Evolutionary conservation across 2,797 vertebrate genomes (phyloP).

Genomic region (Chloroceryle inda): DNA sequence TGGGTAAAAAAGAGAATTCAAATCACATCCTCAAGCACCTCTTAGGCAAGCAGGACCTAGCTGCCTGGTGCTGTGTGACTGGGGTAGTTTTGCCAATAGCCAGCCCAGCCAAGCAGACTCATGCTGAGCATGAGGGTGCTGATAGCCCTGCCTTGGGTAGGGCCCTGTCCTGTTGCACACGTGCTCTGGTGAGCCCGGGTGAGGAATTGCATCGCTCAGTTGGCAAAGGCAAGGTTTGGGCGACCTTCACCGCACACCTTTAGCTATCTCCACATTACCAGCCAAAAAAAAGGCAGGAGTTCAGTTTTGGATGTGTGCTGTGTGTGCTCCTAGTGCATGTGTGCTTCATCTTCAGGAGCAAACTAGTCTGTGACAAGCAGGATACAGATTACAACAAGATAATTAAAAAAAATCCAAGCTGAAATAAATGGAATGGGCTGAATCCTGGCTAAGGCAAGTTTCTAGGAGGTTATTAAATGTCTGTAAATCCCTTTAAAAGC

Average conservation of each 20-base stretch:
- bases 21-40: neutral
- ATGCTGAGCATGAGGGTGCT: fast-evolving
- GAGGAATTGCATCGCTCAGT: fast-evolving
- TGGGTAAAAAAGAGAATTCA: neutral
- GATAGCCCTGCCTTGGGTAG: neutral
- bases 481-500: neutral
- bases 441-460: neutral
- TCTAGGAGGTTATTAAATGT: neutral
- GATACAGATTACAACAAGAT: neutral
- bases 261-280: neutral
- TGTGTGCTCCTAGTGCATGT: fast-evolving
- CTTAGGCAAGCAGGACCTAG: neutral
- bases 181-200: neutral
- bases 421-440: neutral
- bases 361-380: neutral
- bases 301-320: fast-evolving
- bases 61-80: fast-evolving
- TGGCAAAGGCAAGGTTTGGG: neutral
- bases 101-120: neutral
- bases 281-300: neutral
- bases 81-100: neutral
- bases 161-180: fast-evolving
- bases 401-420: neutral
- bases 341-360: neutral
- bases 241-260: neutral